Evolutionary conservation across 2,797 vertebrate species (phyloP), one percentile per base, ranked within the genome.

Genomic region (Hippoglossus hippoglossus): DNA sequence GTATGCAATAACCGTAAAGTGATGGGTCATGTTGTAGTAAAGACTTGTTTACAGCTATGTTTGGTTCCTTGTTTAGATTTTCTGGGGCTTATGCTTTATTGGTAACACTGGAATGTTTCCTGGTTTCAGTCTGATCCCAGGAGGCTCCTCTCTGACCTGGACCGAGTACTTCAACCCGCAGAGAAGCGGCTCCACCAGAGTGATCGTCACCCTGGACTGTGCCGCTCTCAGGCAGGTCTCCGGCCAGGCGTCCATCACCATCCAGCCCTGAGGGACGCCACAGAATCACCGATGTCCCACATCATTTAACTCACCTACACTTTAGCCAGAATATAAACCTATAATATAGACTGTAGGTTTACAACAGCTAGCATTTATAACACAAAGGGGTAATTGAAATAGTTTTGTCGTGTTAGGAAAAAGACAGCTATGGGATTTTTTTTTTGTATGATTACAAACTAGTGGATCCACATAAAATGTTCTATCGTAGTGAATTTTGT

Each of bases 171-270:
- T 90, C 69, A 78, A 36, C 59, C 96, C 95, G 0, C 90, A 82
- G 71, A 83, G 89, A 44, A 22, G 91, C 0, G 96, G 96, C 0
- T 67, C 19, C 22, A 92, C 92, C 80, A 94, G 95, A 83, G 49
- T 98, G 85, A 94, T 97, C 25, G 96, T 94, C 55, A 96, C 93
- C 47, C 86, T 97, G 89, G 96, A 94, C 85, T 96, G 94, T 58
- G 66, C 95, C 21, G 84, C 92, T 61, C 84, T 98, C 81, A 92
- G 90, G 28, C 90, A 93, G 85, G 89, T 92, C 21, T 5, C 16
- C 0, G 92, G 92, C 67, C 67, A 80, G 77, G 79, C 34, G 0
- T 15, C 80, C 2, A 0, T 92, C 80, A 86, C 25, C 34, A 51
- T 92, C 22, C 0, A 54, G 22, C 53, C 86, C 70, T 92, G 79